Percentiles rank a stretch among this genome's conserved stretches.
Conservation (phyloP, 1,140 invertebrate genomes). For the Amphibalanus amphitrite region DNA sequence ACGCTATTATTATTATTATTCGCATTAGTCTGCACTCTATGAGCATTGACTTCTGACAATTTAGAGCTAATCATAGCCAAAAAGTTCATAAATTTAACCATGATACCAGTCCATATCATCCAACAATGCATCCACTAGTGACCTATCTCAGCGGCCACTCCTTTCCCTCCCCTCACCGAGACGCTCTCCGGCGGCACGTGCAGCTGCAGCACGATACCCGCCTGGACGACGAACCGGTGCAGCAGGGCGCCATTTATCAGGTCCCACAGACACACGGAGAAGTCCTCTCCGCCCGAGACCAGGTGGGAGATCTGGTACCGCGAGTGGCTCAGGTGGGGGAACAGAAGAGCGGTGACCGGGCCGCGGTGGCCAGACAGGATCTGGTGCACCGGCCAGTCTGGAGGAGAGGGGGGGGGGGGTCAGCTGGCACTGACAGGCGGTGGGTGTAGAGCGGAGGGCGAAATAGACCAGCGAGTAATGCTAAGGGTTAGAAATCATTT, state of each 20-base stretch:
- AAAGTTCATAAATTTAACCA: too few relatives aligned
- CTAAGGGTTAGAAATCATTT: too few relatives aligned
- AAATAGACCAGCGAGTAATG: too few relatives aligned
- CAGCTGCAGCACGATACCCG: conserved; percentile 30
- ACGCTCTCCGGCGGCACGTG: conserved; percentile 21
- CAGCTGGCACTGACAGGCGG: too few relatives aligned
- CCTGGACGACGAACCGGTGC: conserved; percentile 82
- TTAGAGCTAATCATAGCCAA: too few relatives aligned
- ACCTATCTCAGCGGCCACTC: too few relatives aligned
- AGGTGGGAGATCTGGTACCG: conserved; percentile 83
- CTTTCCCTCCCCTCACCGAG: conserved; percentile 12
- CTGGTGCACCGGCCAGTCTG: conserved; percentile 80
- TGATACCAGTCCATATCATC: too few relatives aligned
- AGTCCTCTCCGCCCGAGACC: conserved; percentile 91
- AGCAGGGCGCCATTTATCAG: conserved; percentile 72
- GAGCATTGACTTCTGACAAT: too few relatives aligned
- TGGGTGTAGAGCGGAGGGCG: too few relatives aligned
- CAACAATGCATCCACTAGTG: too few relatives aligned
- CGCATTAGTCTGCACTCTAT: too few relatives aligned
- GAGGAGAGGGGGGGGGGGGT: conserved; percentile 11
- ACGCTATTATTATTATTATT: too few relatives aligned
- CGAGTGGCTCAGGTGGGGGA: conserved; percentile 68
- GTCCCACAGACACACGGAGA: conserved; percentile 95
- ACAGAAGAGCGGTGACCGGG: conserved; percentile 83
- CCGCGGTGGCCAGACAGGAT: conserved; percentile 78